Evolutionary conservation across 2,888 invertebrate species (phyloP), one percentile per base, ranked within the genome.

Genomic region (Subacronicta megacephala): DNA sequence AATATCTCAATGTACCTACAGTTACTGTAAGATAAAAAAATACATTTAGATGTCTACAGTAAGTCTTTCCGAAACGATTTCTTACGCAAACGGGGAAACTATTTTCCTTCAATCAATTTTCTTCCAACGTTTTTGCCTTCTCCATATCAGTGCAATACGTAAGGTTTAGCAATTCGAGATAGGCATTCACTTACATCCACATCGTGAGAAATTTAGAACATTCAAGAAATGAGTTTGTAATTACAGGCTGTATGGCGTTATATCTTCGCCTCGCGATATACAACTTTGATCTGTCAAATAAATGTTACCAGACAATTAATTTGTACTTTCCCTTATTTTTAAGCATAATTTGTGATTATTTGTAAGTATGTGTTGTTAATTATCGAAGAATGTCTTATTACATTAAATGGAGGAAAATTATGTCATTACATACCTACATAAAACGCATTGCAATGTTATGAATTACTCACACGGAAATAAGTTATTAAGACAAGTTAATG

Each of bases 281-380:
- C 76, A 76, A 78, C 62, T 75, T 67, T 54, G 62, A 66, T 58
- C 58, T 76, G 72, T 76, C 78, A 70, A 74, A 72, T 64, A 64
- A 47, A 54, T 53, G 43, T 67, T 70, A 65, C 51, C 44, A 57
- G 45, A 23, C 33, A 2, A 7, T 18, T 23, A 12, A 1, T 51
- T 29, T 37, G 20, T 20, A 26, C 12, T 40, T 15, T 33, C 15
- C 10, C 35, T 10, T 29, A n/a, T 29, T n/a, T n/a, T 29, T 29
- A 9, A 26, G 1, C 3, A 26, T 9, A 26, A 9, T 1, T 9
- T 26, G 23, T 26, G n/a, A n/a, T n/a, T n/a, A 26, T 18, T 3
- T 3, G 2, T 18, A 2, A 26, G 9, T 9, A 9, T 26, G 3
- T 26, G 3, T 26, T 9, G 9, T 26, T 26, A 7, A 17, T 16